phyloP scores from a whole-genome alignment of 2,113 vertebrate species.

The Scatophagus argus region DNA sequence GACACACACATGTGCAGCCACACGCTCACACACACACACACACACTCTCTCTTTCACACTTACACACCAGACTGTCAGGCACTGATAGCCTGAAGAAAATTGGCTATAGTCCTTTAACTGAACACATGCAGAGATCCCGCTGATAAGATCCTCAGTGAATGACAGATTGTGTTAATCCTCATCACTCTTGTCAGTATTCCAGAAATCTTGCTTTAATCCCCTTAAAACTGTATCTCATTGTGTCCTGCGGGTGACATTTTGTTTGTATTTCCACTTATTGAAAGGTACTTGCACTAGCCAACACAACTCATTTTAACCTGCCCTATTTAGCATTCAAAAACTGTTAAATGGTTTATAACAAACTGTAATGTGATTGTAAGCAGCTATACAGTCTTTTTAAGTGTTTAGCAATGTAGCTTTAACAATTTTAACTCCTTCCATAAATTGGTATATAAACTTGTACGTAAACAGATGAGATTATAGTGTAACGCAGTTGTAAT shows the following conservation, averaged over 20 bases:
- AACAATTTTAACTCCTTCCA: background rate
- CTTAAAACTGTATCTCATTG: constrained; percentile 11
- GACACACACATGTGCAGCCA: background rate
- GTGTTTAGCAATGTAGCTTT: no score
- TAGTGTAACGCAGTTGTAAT: no score
- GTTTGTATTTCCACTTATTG: background rate
- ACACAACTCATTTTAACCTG: background rate
- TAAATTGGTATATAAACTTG: no score
- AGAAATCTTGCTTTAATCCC: background rate
- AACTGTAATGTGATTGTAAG: background rate
- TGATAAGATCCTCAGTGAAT: constrained; percentile 3
- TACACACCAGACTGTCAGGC: constrained; percentile 1
- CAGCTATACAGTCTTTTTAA: background rate
- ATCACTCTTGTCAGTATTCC: constrained; percentile 3
- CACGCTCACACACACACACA: background rate
- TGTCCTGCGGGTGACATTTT: background rate
- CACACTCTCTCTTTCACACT: no score
- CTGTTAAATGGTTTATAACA: background rate
- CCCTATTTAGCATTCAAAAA: background rate
- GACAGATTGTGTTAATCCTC: constrained; percentile 29
- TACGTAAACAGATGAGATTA: no score
- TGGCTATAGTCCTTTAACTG: background rate
- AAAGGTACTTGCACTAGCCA: background rate
- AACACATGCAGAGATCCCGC: constrained; percentile 12
- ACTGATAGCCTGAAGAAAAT: background rate